Evolutionary conservation across 2,797 vertebrate species (phyloP).

Genomic region (Bovichtus variegatus): DNA sequence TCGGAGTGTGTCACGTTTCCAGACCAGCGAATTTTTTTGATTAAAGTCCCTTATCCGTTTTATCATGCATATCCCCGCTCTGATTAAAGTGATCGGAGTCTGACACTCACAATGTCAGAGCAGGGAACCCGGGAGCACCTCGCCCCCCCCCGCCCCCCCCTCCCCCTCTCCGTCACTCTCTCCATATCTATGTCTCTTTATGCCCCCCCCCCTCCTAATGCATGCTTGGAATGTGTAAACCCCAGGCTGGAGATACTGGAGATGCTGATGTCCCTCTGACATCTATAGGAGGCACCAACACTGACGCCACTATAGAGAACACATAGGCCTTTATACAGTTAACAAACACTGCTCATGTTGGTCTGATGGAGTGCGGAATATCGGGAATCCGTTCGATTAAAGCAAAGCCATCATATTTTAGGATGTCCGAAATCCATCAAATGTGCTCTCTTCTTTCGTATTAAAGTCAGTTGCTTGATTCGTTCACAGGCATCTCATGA

Average conservation of each 20-base stretch:
- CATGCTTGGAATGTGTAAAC: slow-evolving; percentile 94
- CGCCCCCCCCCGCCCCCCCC: slow-evolving; percentile 57
- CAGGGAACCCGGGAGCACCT: slow-evolving; percentile 89
- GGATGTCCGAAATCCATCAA: neutral
- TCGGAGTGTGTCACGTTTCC: slow-evolving; percentile 99
- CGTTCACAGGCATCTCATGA: neutral
- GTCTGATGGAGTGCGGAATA: neutral
- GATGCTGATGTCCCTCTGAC: slow-evolving; percentile 71
- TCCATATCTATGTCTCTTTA: slow-evolving; percentile 41
- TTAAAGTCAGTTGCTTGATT: neutral
- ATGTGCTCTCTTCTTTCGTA: neutral
- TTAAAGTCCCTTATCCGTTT: slow-evolving; percentile 99
- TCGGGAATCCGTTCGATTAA: neutral
- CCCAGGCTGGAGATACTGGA: slow-evolving; percentile 59
- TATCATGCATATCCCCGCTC: slow-evolving; percentile 99
- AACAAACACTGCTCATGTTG: slow-evolving; percentile 19
- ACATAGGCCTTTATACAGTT: slow-evolving; percentile 9
- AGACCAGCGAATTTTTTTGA: slow-evolving; percentile 99
- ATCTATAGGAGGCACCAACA: slow-evolving; percentile 45
- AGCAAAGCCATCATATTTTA: neutral
- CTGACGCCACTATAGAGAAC: slow-evolving; percentile 11
- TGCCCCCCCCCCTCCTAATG: slow-evolving; percentile 49
- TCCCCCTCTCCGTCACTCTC: slow-evolving; percentile 38
- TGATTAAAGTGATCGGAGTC: slow-evolving; percentile 99
- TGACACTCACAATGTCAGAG: slow-evolving; percentile 99